Evolutionary conservation across 2,888 invertebrate genomes (phyloP), one percentile per base, ranked within the genome.

Genomic region (Quadriops clusia): DNA sequence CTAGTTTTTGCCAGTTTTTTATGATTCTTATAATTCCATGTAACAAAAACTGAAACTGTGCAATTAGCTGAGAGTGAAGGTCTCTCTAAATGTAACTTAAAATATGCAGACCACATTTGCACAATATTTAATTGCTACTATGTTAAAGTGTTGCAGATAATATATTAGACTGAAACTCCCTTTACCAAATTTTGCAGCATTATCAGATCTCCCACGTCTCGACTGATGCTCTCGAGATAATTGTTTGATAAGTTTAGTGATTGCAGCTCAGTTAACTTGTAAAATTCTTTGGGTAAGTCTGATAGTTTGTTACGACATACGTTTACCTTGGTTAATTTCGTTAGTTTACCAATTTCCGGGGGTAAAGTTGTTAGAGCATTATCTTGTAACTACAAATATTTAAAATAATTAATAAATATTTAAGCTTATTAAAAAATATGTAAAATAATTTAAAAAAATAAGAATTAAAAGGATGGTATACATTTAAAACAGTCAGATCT

Each of bases 231-330:
- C 17, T 63, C 61, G 30, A 91, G 62, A 38, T 66, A 57, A 64
- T 91, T 91, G 56, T 82, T 67, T n/a, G 80, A 75, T 30, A 85
- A 54, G 50, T 75, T 77, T 13, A 91, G 66, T 51, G 71, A 68
- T 39, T 74, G 69, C 34, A 91, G 56, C 40, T 82, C 80, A 3
- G 65, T 65, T 43, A 90, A 60, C 37, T 70, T 69, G 53, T 72
- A 83, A 52, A 86, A 72, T 41, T 75, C 70, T 16, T 60, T 56
- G 1, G 81, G 79, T 33, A 84, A 57, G 15, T 49, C 49, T 30
- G 55, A 61, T 32, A 84, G 55, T 56, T 76, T 79, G 46, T 84
- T 84, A 46, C 68, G 73, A 40, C 76, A 74, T 37, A 81, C 52
- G 55, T 77, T 78, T 20, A 84, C 51, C 49, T 71, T 76, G 38